Evolutionary conservation across 2,113 vertebrate species (phyloP).

Genomic region (Chelonoidis abingdonii): DNA sequence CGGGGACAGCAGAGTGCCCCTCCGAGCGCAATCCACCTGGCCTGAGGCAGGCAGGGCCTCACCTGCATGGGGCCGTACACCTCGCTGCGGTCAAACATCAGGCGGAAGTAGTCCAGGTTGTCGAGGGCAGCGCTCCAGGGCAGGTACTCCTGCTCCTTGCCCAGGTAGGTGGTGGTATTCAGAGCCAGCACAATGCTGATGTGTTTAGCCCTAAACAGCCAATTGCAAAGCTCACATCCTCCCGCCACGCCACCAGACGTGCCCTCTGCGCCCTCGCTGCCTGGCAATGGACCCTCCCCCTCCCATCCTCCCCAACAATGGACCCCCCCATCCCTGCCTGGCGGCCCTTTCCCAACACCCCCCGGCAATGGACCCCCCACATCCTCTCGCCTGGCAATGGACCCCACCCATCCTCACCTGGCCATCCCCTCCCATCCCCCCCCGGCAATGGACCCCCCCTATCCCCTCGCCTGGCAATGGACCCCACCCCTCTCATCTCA

Average conservation of each 20-base stretch:
- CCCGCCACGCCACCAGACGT: fast-evolving
- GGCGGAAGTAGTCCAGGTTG: slow-evolving; percentile 84
- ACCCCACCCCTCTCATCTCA: too few species aligned
- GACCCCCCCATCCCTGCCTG: fast-evolving
- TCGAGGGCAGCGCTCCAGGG: slow-evolving; percentile 89
- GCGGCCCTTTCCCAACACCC: neutral
- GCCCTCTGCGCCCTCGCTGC: neutral
- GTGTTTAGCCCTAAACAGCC: slow-evolving; percentile 78
- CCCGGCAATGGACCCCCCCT: too few species aligned
- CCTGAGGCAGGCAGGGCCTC: neutral
- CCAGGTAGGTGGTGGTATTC: slow-evolving; percentile 86
- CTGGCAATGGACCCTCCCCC: too few species aligned
- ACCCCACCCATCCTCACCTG: too few species aligned
- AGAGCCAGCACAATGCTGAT: slow-evolving; percentile 83
- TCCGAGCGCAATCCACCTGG: neutral
- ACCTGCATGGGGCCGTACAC: slow-evolving; percentile 89
- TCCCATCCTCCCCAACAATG: neutral
- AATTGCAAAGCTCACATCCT: neutral
- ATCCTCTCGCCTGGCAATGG: neutral
- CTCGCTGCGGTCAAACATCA: slow-evolving; percentile 92
- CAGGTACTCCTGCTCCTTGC: slow-evolving; percentile 80
- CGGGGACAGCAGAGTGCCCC: too few species aligned
- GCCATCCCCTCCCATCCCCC: too few species aligned
- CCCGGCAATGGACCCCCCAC: too few species aligned
- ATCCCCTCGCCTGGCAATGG: neutral